A percentile compares a stretch with the other conserved stretches of the same genome.
These are phyloP conservation scores for Lymantria dispar DNA, from an alignment of 2,888 invertebrate genomes.

Conservation along the genomic window DNA sequence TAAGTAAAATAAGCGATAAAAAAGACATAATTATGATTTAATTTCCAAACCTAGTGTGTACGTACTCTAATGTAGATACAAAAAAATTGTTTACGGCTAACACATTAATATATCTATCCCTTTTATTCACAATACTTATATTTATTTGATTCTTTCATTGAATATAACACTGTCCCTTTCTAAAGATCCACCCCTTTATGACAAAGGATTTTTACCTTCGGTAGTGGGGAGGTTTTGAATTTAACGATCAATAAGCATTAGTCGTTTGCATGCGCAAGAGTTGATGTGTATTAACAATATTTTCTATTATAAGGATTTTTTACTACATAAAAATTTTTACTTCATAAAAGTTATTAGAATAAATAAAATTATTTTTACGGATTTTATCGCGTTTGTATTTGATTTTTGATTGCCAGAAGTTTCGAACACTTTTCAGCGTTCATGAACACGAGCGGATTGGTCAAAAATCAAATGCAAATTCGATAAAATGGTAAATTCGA, in stretches of 20 bases:
- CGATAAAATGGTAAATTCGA: too few relatives aligned
- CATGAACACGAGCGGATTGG: too few relatives aligned
- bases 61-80: conserved; percentile 17
- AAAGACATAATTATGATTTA: too few relatives aligned
- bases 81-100: conserved; percentile 14
- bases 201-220: conserved; percentile 32
- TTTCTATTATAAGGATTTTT: too few relatives aligned
- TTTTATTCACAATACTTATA: conserved; percentile 20
- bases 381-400: too few relatives aligned
- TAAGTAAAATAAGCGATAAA: too few relatives aligned
- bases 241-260: conserved; percentile 18
- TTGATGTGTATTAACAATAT: not conserved
- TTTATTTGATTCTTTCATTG: conserved; percentile 24
- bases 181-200: conserved; percentile 46
- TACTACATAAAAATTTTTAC: too few relatives aligned
- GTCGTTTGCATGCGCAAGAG: conserved; percentile 27
- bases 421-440: too few relatives aligned
- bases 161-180: conserved; percentile 34
- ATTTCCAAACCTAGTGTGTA: conserved; percentile 2
- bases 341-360: too few relatives aligned
- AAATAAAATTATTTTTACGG: too few relatives aligned
- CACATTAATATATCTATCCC: conserved; percentile 26
- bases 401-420: too few relatives aligned
- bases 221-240: conserved; percentile 36
- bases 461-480: too few relatives aligned